These are phyloP conservation scores for Rhodeus uyekii DNA, from an alignment of 2,797 vertebrate genomes.

Conservation along the genomic window DNA sequence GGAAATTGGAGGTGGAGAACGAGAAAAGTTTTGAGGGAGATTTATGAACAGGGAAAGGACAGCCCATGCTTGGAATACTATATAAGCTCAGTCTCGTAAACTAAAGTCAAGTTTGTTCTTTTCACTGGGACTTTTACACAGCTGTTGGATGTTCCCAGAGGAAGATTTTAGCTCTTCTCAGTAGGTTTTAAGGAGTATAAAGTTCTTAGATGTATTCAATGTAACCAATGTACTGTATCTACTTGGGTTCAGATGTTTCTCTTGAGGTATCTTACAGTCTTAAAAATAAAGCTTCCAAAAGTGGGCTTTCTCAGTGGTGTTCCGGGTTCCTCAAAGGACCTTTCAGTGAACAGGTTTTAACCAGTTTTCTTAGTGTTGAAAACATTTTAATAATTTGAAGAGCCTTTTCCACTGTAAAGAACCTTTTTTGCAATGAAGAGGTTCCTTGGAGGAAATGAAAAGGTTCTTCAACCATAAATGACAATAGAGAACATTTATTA, in stretches of 20 bases:
- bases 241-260: not conserved
- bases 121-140: not conserved
- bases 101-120: slow-evolving; percentile 6
- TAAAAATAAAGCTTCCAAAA: not conserved
- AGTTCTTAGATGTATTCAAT: not conserved
- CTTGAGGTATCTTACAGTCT: not conserved
- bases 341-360: not conserved
- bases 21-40: slow-evolving; percentile 40
- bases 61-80: slow-evolving; percentile 4
- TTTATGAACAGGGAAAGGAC: slow-evolving; percentile 62
- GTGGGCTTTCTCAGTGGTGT: not conserved
- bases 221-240: not conserved
- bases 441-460: not conserved
- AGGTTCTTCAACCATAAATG: not conserved
- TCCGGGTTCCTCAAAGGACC: not conserved
- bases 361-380: not conserved
- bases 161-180: not conserved
- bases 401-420: not conserved
- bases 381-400: not conserved
- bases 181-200: not conserved
- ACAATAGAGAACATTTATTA: not conserved
- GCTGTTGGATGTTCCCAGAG: not conserved
- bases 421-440: not conserved
- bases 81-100: not conserved
- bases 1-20: not conserved